A percentile compares a stretch with the other conserved stretches of the same genome.
Conservation (phyloP, 1,140 invertebrate genomes). For the Drosophila aff. region DNA sequence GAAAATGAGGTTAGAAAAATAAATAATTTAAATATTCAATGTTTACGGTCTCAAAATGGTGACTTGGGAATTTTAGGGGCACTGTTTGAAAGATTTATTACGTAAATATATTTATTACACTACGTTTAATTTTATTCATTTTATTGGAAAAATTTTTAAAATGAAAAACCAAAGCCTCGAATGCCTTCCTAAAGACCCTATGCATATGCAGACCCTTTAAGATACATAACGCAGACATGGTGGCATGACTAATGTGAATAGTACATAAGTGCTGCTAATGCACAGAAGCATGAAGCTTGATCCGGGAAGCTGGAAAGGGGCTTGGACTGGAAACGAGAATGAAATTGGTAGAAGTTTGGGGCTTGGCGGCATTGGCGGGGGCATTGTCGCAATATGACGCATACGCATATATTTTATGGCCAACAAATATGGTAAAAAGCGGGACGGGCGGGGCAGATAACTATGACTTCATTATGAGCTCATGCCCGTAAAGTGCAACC, state of each 20-base stretch:
- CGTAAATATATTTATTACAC: background rate
- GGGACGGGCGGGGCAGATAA: slow-evolving; percentile 45
- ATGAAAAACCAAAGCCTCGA: background rate
- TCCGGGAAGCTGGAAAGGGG: slow-evolving; percentile 7
- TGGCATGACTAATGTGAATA: slow-evolving; percentile 51
- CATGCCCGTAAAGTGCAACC: slow-evolving; percentile 71
- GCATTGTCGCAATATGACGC: slow-evolving; percentile 73
- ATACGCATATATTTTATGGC: slow-evolving; percentile 69
- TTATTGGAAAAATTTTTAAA: background rate
- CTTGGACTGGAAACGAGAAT: background rate
- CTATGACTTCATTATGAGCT: slow-evolving; percentile 77
- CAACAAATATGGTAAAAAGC: slow-evolving; percentile 61
- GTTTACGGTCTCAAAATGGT: too few species aligned
- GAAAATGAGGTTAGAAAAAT: too few species aligned
- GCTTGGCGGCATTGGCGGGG: background rate
- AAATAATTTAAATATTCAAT: too few species aligned
- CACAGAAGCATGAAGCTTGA: slow-evolving; percentile 29
- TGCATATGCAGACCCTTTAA: background rate
- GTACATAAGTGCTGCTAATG: slow-evolving; percentile 60
- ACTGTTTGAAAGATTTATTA: background rate
- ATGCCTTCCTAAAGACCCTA: too few species aligned
- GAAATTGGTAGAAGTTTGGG: slow-evolving; percentile 1
- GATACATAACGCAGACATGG: slow-evolving; percentile 7
- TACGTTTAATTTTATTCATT: background rate
- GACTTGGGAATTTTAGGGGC: too few species aligned